These are phyloP conservation scores for Pachymerium ferrugineum DNA, from an alignment of 2,888 invertebrate genomes.

Conservation along the genomic window DNA sequence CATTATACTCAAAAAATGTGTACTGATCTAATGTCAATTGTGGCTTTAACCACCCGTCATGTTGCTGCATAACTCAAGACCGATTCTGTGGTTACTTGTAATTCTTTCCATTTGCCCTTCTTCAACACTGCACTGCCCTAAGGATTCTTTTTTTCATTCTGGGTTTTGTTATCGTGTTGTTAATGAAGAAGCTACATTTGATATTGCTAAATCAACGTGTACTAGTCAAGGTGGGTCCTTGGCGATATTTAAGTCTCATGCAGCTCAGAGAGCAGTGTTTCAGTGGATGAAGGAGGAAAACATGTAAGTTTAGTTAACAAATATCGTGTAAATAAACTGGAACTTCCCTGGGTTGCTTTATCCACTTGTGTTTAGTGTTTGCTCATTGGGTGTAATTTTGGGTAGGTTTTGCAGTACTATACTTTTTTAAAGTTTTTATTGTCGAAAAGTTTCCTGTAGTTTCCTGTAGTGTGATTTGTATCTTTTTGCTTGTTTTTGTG, in stretches of 20 bases:
- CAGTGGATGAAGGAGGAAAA: background rate
- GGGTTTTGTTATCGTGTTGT: background rate
- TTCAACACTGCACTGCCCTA: background rate
- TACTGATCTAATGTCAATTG: background rate
- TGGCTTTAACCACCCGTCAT: background rate
- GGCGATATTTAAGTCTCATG: background rate
- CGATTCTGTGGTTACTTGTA: background rate
- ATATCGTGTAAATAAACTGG: background rate
- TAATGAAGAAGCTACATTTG: background rate
- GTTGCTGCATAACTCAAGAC: background rate
- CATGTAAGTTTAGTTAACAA: background rate
- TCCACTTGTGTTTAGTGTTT: no score
- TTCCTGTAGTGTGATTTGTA: no score
- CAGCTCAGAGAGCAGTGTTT: background rate
- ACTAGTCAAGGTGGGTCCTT: background rate
- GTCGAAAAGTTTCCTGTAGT: no score
- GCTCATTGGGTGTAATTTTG: no score
- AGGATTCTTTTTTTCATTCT: background rate
- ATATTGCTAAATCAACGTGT: background rate
- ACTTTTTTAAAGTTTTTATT: no score
- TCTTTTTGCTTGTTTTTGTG: no score
- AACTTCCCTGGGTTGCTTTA: no score
- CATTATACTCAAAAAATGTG: no score
- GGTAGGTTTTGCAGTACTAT: no score
- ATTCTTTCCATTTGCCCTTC: background rate